Base-by-base conservation (phyloP, 2,888 invertebrate genomes). In the Rhagium mordax region DNA sequence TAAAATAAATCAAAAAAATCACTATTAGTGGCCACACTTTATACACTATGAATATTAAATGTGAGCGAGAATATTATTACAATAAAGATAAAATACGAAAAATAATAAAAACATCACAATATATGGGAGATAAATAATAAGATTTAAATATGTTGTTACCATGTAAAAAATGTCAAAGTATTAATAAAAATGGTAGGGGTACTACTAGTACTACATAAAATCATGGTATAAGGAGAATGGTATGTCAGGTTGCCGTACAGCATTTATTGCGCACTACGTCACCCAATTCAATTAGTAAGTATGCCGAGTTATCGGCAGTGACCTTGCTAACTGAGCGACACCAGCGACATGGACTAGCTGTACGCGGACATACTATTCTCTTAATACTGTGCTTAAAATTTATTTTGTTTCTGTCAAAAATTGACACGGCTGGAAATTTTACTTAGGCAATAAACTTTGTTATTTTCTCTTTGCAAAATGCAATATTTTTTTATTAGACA, bases 41-140 rank as follows among this genome's bases (percentile, higher is more conserved):
- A 47, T 53, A 41, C 57, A 57, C 21, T 57, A 15, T 65, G 53
- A 53, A 24, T 65, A 57, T 67, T 67, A 57, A 67, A 67, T 57
- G 47, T 67, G 67, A 67, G 67, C 67, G 57, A 48, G n/a, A 27
- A 24, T 21, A 51, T 64, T 18, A 65, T 65, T 8, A 18, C 48
- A 67, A 57, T n/a, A n/a, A 16, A 48, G 24, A 67, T 67, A 67
- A 67, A 57, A 51, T 67, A 67, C 41, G 20, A 57, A 55, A 66
- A 66, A 55, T 27, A 66, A 60, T 16, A 29, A 29, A 60, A 60
- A 60, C 60, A 60, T 60, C 61, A 61, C 47, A 47, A 61, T 21
- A 59, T 33, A 47, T 47, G 47, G 20, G 61, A n/a, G 61, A 61
- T 20, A 61, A 61, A 47, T 59, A 16, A 59, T 59, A 24, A 29